phyloP scores from a whole-genome alignment of 2,113 vertebrate species.

The Tylochromis polylepis region DNA sequence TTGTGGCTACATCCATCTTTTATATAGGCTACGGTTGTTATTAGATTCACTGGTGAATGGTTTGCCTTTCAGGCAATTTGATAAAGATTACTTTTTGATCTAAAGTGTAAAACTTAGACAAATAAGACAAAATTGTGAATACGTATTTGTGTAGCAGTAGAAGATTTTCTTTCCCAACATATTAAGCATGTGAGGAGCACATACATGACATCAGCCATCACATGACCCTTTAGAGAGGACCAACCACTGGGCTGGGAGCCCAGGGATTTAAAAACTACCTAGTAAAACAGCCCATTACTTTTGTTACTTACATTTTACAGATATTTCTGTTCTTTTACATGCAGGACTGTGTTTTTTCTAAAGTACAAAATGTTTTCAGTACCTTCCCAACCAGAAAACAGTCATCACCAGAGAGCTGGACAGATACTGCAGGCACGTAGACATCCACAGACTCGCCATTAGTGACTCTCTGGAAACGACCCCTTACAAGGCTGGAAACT shows the following conservation, averaged over 20 bases:
- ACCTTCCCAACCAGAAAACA: constrained; percentile 95
- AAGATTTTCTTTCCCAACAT: background rate
- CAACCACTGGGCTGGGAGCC: background rate
- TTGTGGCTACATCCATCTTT: background rate
- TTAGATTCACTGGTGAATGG: background rate
- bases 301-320: background rate
- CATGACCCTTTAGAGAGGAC: background rate
- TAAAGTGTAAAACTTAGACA: background rate
- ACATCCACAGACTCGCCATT: constrained; percentile 57
- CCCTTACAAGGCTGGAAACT: constrained; percentile 76
- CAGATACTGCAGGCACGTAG: constrained; percentile 68
- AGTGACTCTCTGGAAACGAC: constrained; percentile 75
- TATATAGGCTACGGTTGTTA: background rate
- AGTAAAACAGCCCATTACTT: background rate
- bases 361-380: background rate
- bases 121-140: background rate
- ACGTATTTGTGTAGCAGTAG: background rate
- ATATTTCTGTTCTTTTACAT: background rate
- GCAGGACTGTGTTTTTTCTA: background rate
- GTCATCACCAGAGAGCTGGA: constrained; percentile 83
- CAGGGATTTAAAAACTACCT: background rate
- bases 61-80: background rate
- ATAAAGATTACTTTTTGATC: background rate
- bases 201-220: background rate
- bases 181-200: background rate